These are phyloP conservation scores for Aphodius sticticus DNA, from an alignment of 2,888 invertebrate genomes.

Conservation along the genomic window DNA sequence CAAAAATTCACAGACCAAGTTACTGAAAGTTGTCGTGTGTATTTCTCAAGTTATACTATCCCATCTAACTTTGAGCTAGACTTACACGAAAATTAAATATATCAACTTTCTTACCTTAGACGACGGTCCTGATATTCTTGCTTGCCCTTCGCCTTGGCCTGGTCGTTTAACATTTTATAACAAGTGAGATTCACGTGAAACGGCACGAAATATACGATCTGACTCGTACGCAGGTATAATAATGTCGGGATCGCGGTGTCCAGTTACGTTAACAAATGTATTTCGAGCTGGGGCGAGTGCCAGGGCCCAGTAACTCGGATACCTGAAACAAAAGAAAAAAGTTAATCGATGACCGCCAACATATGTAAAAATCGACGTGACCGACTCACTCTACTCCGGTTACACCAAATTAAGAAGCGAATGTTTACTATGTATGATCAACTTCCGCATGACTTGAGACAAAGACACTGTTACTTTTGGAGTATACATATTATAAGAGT, in stretches of 20 bases:
- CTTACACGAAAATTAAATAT: too few species aligned
- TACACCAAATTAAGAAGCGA: slow-evolving; percentile 21
- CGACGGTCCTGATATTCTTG: background rate
- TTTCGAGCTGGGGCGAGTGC: background rate
- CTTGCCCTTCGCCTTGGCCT: background rate
- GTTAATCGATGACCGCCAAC: slow-evolving; percentile 22
- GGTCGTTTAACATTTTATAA: background rate
- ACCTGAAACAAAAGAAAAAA: background rate
- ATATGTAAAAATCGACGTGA: slow-evolving; percentile 18
- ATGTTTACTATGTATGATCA: background rate
- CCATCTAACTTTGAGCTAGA: too few species aligned
- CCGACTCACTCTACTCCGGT: slow-evolving; percentile 9
- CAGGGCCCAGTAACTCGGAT: slow-evolving; percentile 4
- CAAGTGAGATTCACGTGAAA: slow-evolving; percentile 11
- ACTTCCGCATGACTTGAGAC: background rate
- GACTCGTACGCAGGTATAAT: slow-evolving; percentile 17
- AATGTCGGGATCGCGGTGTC: slow-evolving; percentile 23
- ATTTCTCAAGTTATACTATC: too few species aligned
- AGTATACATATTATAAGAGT: too few species aligned
- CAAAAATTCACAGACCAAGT: too few species aligned
- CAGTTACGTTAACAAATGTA: slow-evolving; percentile 21
- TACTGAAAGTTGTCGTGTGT: too few species aligned
- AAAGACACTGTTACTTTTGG: background rate
- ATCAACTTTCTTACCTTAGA: too few species aligned
- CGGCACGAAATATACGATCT: slow-evolving; percentile 18